Evolutionary conservation across 2,797 vertebrate species (phyloP).

Genomic region (Rhodeus uyekii): DNA sequence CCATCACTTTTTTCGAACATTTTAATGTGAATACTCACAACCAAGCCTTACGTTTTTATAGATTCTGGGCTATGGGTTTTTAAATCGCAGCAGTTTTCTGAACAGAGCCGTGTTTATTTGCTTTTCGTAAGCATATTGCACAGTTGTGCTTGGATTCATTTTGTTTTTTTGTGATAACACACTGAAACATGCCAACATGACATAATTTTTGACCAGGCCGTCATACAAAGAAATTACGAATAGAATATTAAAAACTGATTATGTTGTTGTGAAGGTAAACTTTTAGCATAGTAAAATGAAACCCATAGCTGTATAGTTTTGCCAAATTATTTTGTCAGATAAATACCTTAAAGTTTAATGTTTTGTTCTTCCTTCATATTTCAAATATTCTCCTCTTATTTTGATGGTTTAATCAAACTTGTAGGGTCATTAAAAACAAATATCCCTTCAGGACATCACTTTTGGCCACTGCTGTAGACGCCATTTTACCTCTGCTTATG

Average conservation of each 20-base stretch:
- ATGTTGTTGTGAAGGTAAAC: neutral
- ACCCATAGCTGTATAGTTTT: too few species aligned
- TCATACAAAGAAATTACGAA: neutral
- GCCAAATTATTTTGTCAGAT: neutral
- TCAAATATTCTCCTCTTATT: neutral
- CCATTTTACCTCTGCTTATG: neutral
- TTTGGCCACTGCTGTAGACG: neutral
- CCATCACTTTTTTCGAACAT: slow-evolving; percentile 42
- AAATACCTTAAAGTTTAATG: neutral
- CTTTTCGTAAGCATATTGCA: neutral
- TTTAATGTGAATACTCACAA: slow-evolving; percentile 36
- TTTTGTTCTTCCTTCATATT: neutral
- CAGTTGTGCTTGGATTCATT: neutral
- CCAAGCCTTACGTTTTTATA: neutral
- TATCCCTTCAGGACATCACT: neutral
- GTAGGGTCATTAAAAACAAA: neutral
- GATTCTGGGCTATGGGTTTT: neutral
- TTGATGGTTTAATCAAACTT: neutral
- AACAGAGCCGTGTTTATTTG: neutral
- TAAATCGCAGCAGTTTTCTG: slow-evolving; percentile 1
- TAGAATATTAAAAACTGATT: neutral
- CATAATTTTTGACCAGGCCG: neutral
- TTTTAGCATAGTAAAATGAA: neutral
- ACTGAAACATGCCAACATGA: neutral
- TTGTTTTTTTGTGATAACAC: neutral